Evolutionary conservation across 30 jellyfish, hydroid and myxozoan genomes (phyloP), one percentile per base, ranked within the genome.

Genomic region (Sanderia malayensis): DNA sequence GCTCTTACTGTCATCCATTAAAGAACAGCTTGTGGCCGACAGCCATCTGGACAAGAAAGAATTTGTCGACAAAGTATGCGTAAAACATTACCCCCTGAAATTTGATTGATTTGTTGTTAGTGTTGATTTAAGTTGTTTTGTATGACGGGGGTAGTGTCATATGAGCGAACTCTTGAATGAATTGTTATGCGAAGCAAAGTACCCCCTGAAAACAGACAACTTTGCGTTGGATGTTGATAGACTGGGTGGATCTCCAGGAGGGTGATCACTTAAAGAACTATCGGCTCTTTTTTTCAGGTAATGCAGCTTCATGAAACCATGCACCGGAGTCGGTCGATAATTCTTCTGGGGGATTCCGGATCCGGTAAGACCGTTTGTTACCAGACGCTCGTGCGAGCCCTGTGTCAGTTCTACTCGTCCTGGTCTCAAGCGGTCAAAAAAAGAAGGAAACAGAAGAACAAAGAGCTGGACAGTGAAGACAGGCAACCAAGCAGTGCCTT

Each of bases 351-450:
- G 21, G 67, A 46, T 1, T 53, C 88, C 18, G 92, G 83, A 32
- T 52, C 92, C 18, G 96, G 92, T 9, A 86, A 86, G 67, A 78
- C 92, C 27, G 76, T 90, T 9, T 86, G 96, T 65, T 86, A 86
- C 80, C 79, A 71, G 61, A 86, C 96, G 34, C 87, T 86, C 0
- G 76, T 83, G 23, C 83, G 96, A 2, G 80, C 96, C 1, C 47
- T 86, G 46, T 86, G 88, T 47, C 96, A 86, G 87, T 86, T 86
- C 76, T 77, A 71, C 58, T 86, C 92, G 37, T 61, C 82, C 0
- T 86, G 96, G 96, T 57, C 83, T 9, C 71, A 75, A 45, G 87
- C 76, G 22, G 79, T 75, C 30, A 75, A 75, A 46, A 75, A 58
- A 18, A 59, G 79, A 61, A 26, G 79, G 25, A 11, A 34, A 19